Conservation (phyloP, 2,113 vertebrate genomes). For the Pan troglodytes region NHGRI_mPanTro3-v2.1_pri NC_072413.2:96275501-96276000, state of each 20-base stretch:
- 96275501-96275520: not conserved
- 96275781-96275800: not conserved
- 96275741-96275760: not conserved
- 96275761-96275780: not conserved
- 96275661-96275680: too few species aligned
- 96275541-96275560: not conserved
- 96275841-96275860: not conserved
- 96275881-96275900: too few species aligned
- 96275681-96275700: too few species aligned
- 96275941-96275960: too few species aligned
- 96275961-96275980: not conserved
- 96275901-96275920: rapidly evolving
- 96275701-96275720: not conserved
- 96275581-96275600: too few species aligned
- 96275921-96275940: not conserved
- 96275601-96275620: rapidly evolving
- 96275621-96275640: not conserved
- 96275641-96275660: not conserved
- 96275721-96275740: not conserved
- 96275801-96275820: too few species aligned
- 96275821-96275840: too few species aligned
- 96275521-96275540: not conserved
- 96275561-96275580: not conserved
- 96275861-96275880: not conserved
- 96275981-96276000: too few species aligned